Conservation (phyloP, 2,797 vertebrate genomes). For the Heliangelus exortis region DNA sequence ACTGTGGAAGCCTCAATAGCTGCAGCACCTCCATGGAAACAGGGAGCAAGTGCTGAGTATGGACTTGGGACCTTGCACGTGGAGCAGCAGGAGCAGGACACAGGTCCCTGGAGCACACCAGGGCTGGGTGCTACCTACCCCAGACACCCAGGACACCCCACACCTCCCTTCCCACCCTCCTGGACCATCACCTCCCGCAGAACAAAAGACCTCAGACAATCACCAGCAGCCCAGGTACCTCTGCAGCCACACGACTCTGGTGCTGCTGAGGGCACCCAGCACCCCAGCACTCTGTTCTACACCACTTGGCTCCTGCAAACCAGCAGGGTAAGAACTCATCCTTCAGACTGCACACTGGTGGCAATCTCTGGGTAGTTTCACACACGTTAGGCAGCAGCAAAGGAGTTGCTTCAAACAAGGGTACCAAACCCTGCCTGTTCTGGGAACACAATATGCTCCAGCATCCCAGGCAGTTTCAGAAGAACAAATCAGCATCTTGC, state of each 20-base stretch:
- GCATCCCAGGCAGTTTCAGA: not conserved
- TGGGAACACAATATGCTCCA: conserved; percentile 16
- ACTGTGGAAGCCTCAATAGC: not conserved
- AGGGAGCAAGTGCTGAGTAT: fast-evolving
- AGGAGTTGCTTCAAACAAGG: not conserved
- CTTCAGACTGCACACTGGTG: not conserved
- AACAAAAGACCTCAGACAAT: not conserved
- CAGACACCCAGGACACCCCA: too few species aligned
- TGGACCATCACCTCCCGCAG: not conserved
- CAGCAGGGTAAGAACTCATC: not conserved
- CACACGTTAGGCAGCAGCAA: not conserved
- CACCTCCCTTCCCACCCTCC: too few species aligned
- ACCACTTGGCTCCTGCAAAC: not conserved
- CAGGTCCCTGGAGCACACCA: too few species aligned
- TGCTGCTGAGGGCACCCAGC: not conserved
- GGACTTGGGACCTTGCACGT: too few species aligned
- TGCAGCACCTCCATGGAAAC: fast-evolving
- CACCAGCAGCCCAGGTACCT: fast-evolving
- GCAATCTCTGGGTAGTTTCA: not conserved
- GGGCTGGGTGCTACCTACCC: too few species aligned
- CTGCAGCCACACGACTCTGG: fast-evolving
- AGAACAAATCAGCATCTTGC: not conserved
- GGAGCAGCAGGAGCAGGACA: not conserved
- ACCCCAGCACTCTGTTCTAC: not conserved
- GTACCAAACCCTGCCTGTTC: not conserved